Conservation (phyloP, 2,888 invertebrate species). For the Agonopterix alstromeriana region DNA sequence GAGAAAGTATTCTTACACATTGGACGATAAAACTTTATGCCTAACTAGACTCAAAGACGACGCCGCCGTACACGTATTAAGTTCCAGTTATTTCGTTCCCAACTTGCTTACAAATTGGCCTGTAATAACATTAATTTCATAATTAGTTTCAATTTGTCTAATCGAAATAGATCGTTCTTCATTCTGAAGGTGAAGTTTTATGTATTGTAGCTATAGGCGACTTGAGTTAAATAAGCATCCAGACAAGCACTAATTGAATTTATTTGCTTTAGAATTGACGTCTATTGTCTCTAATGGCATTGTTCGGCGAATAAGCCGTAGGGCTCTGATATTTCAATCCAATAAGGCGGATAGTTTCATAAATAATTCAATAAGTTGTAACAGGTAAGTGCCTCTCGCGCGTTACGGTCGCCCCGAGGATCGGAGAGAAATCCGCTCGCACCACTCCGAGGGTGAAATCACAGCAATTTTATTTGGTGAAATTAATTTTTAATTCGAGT, state of each 20-base stretch:
- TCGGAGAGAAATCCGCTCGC: slow-evolving; percentile 37
- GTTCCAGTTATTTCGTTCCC: slow-evolving; percentile 23
- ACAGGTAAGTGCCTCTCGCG: slow-evolving; percentile 69
- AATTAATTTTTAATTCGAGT: slow-evolving; percentile 56
- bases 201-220: background rate
- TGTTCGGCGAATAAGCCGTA: slow-evolving; percentile 25
- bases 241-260: slow-evolving; percentile 6
- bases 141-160: background rate
- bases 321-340: slow-evolving; percentile 60
- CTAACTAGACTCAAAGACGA: slow-evolving; percentile 33
- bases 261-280: slow-evolving; percentile 16
- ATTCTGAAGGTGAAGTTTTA: too few relatives aligned
- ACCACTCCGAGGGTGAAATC: slow-evolving; percentile 44
- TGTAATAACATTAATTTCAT: slow-evolving; percentile 23
- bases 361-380: slow-evolving; percentile 72
- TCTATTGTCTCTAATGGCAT: slow-evolving; percentile 28
- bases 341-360: slow-evolving; percentile 68
- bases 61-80: slow-evolving; percentile 19
- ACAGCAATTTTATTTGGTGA: slow-evolving; percentile 52
- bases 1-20: slow-evolving; percentile 70
- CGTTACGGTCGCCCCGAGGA: slow-evolving; percentile 59
- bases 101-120: slow-evolving; percentile 19
- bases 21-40: slow-evolving; percentile 61
- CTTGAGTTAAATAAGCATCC: slow-evolving; percentile 4
- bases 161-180: too few relatives aligned